Percentiles rank a stretch among this genome's conserved stretches.
Conservation (phyloP, 2,113 vertebrate genomes). For the Gopherus evgoodei region DNA sequence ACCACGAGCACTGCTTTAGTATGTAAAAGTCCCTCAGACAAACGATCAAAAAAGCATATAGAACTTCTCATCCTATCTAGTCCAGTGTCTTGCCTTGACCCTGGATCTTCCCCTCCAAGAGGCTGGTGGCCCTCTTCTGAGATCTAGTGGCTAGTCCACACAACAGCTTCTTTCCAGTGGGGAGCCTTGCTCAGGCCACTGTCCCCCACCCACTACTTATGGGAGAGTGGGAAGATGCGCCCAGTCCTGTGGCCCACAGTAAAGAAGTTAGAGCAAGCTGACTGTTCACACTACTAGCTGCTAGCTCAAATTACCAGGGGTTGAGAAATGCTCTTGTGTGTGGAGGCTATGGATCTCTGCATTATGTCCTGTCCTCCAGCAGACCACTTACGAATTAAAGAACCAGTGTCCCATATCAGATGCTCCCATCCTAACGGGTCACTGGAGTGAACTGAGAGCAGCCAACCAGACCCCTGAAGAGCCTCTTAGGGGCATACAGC, state of each 20-base stretch:
- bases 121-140: background rate
- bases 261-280: background rate
- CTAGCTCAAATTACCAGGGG: background rate
- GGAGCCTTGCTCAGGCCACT: background rate
- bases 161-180: background rate
- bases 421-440: background rate
- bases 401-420: background rate
- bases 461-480: background rate
- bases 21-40: background rate
- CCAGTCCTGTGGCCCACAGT: background rate
- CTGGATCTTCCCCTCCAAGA: background rate
- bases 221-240: background rate
- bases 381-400: background rate
- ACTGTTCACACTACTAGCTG: background rate
- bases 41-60: background rate
- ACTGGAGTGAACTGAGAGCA: background rate
- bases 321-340: background rate
- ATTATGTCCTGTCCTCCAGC: background rate
- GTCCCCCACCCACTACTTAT: background rate
- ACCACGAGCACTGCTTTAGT: background rate
- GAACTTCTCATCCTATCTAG: background rate
- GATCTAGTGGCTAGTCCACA: background rate
- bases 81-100: background rate
- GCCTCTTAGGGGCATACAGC: background rate
- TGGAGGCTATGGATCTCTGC: background rate